Evolutionary conservation across 2,113 vertebrate species (phyloP), one percentile per base, ranked within the genome.

Genomic region (Struthidea cinerea): DNA sequence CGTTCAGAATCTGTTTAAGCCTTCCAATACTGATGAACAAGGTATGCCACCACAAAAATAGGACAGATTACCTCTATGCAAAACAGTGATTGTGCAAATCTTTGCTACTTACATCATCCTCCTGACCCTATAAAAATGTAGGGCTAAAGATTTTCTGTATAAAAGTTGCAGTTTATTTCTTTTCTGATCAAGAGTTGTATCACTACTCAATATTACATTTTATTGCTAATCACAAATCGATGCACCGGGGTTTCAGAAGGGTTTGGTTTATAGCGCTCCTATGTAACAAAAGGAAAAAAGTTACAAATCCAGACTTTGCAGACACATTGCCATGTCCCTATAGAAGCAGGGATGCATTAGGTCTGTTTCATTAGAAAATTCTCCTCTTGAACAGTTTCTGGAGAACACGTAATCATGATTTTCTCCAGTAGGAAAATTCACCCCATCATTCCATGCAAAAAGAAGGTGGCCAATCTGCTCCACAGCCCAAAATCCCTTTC

Each of bases 241-340:
- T 97, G 97, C 97, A 97, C 96, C 77, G 42, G 96, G 94, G 94
- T 97, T 98, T 98, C 97, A 96, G 97, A 98, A 97, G 97, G 97
- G 97, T 98, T 98, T 98, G 98, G 98, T 98, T 98, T 98, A 97
- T 98, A 98, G 98, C 96, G 28, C 97, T 98, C 84, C 94, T 97
- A 97, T 65, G 95, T 98, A 98, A 98, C 97, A 98, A 98, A 97
- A 97, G 26, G 89, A 94, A 82, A 95, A 61, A 90, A 96, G 96
- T 97, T 97, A 98, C 96, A 98, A 98, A 98, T 96, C 50, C 96
- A 92, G 97, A 96, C 96, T 96, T 94, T 74, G 95, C 96, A 97
- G 97, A 98, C 96, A 98, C 78, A 89, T 56, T 93, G 93, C 86
- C 65, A 93, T 3, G 74, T 97, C 97, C 98, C 97, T 96, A 49